A percentile compares a stretch with the other conserved stretches of the same genome.
These are phyloP conservation scores for Chymomyza fuscimana DNA, from an alignment of 2,888 invertebrate species.

Conservation along the genomic window DNA sequence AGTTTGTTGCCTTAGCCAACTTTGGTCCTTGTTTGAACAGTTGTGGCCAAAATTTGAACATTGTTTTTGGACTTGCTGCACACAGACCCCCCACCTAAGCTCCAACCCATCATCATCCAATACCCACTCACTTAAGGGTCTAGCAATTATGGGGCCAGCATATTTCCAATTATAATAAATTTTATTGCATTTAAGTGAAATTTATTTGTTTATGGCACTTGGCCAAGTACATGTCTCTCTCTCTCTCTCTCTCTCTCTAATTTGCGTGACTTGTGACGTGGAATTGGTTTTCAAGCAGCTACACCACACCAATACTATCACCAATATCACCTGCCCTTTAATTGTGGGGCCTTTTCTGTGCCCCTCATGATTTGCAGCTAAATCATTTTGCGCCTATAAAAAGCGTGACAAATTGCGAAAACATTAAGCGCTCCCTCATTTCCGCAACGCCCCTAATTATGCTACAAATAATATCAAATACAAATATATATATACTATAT, in stretches of 20 bases:
- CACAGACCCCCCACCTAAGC: too few species aligned
- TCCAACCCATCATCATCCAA: neutral
- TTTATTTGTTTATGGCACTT: constrained; percentile 20
- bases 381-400: neutral
- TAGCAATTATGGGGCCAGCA: constrained; percentile 1
- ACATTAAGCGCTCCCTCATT: neutral
- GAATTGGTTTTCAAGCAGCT: neutral
- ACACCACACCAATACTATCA: too few species aligned
- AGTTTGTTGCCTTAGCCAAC: neutral
- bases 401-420: neutral
- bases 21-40: neutral
- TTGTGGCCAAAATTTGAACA: neutral
- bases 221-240: neutral
- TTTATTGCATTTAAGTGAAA: constrained; percentile 22
- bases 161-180: constrained; percentile 45
- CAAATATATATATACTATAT: too few species aligned
- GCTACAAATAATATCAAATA: neutral
- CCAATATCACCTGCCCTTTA: too few species aligned
- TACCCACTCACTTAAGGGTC: neutral
- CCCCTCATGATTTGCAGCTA: neutral
- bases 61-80: neutral
- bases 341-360: neutral
- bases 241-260: neutral
- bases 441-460: neutral
- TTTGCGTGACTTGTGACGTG: neutral